Evolutionary conservation across 2,113 vertebrate genomes (phyloP), one percentile per base, ranked within the genome.

Genomic region (Oncorhynchus nerka): DNA sequence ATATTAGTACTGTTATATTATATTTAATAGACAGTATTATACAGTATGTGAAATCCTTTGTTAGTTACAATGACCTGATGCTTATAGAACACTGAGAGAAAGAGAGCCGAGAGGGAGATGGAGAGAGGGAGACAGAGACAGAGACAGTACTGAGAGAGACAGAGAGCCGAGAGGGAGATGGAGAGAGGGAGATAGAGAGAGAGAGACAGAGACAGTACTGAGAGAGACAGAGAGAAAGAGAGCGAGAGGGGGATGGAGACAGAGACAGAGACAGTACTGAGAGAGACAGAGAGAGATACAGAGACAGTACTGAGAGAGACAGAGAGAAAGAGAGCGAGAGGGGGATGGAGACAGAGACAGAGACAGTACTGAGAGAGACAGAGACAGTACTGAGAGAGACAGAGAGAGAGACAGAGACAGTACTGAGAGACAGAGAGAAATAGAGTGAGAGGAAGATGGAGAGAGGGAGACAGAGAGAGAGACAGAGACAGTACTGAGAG

Each of bases 401-500:
- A 39, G 68, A 2, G 67, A 48, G 51, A 80, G 68, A 67, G 57
- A 32, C 49, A 66, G 70, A 49, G 69, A 78, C 75, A 67, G 28
- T 22, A n/a, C 19, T 62, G 77, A 66, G 81, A 69, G 59, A 72
- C 55, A 76, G 75, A 79, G 45, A 57, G 30, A 2, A 26, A 26
- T 1, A 74, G 16, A 39, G 68, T 66, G 67, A 48, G 51, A 80
- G 68, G n/a, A 34, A 26, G 68, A 65, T 66, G 62, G 69, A 67
- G 57, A 22, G 34, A 39, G 34, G 22, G 69, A 72, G 2, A 26
- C 55, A 76, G 74, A 79, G 45, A 57, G 30, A 5, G 61, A 66
- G 70, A 75, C 39, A 66, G 70, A 49, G 69, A 78, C 75, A 67
- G 28, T 22, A n/a, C 19, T 62, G 77, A 66, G 81, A 76, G 68